A percentile compares a stretch with the other conserved stretches of the same genome.
phyloP scores from a whole-genome alignment of 2,113 vertebrate genomes.

The Rhabdornis inornatus region DNA sequence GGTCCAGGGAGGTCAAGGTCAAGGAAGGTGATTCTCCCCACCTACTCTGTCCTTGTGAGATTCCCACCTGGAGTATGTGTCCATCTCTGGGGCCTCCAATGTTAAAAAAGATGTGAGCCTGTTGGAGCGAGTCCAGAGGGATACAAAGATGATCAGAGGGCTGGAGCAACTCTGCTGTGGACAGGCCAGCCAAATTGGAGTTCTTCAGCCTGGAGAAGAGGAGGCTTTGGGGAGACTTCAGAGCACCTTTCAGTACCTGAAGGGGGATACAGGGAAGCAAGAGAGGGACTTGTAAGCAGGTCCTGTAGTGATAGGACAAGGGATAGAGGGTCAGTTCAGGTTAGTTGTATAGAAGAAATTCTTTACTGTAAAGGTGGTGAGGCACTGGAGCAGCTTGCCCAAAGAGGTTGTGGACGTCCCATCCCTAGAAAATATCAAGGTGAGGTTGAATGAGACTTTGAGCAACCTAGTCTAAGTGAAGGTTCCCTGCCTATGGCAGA shows the following conservation, averaged over 20 bases:
- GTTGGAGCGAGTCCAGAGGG: background rate
- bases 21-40: background rate
- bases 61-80: background rate
- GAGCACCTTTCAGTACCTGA: background rate
- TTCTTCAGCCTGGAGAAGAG: background rate
- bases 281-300: background rate
- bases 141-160: background rate
- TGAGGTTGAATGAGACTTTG: background rate
- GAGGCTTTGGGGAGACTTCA: background rate
- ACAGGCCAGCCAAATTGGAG: background rate
- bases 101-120: rapidly evolving
- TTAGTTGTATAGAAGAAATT: background rate
- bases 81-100: rapidly evolving
- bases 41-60: background rate
- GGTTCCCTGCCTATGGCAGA: background rate
- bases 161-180: background rate
- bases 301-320: background rate
- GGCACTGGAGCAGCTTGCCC: background rate
- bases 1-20: background rate
- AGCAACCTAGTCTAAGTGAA: background rate
- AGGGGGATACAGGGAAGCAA: background rate
- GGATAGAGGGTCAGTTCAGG: background rate
- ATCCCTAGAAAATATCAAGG: background rate
- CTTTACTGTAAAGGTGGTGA: background rate
- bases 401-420: background rate